A percentile compares a stretch with the other conserved stretches of the same genome.
These are phyloP conservation scores for Creontiades dilutus DNA, from an alignment of 2,888 invertebrate species.

Conservation along the genomic window DNA sequence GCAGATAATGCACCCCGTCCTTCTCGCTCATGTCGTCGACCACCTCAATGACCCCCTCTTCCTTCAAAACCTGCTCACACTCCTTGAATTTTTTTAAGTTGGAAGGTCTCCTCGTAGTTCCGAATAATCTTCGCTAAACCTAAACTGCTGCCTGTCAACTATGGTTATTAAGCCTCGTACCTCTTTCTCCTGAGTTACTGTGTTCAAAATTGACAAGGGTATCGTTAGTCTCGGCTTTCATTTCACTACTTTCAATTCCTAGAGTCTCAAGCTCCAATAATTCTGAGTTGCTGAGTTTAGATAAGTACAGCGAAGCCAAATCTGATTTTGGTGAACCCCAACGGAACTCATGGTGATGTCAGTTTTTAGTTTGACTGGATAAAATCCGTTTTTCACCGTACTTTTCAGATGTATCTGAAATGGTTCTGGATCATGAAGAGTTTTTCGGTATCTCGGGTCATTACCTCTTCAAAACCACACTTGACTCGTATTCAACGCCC, in stretches of 20 bases:
- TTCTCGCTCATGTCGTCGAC: constrained; percentile 7
- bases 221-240: background rate
- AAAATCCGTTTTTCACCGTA: too few relatives aligned
- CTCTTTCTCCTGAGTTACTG: background rate
- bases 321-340: too few relatives aligned
- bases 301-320: background rate
- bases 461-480: too few relatives aligned
- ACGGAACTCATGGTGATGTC: too few relatives aligned
- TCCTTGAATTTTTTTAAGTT: background rate
- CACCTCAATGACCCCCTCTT: constrained; percentile 17
- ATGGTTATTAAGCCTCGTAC: background rate
- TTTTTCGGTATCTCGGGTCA: too few relatives aligned
- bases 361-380: too few relatives aligned
- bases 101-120: background rate
- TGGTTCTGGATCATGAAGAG: too few relatives aligned
- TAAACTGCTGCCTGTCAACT: background rate
- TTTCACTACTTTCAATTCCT: background rate
- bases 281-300: background rate
- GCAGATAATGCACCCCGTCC: background rate
- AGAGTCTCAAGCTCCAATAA: background rate
- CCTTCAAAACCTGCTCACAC: background rate
- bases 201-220: background rate
- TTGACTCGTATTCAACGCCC: too few relatives aligned
- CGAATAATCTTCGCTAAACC: background rate
- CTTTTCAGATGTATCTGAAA: too few relatives aligned